Evolutionary conservation across 2,113 vertebrate species (phyloP), one percentile per base, ranked within the genome.

Genomic region (Brienomyrus brachyistius): DNA sequence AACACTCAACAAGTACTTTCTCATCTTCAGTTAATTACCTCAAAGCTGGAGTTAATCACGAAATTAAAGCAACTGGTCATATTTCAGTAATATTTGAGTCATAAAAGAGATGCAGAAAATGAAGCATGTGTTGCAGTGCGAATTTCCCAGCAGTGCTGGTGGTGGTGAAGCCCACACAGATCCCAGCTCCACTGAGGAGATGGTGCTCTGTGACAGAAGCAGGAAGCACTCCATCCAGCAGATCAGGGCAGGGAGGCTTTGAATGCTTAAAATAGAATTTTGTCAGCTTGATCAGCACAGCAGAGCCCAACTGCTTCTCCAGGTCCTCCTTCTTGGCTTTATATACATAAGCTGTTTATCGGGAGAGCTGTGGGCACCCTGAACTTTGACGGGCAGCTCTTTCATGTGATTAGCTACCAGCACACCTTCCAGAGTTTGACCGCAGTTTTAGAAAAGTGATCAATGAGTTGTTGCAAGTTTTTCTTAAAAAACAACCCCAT

Each of bases 281-380:
- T 89, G 88, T 89, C 51, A 52, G 70, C 31, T 82, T 82, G 74
- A 82, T 89, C 74, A 54, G 74, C 48, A 82, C 50, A 48, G 74
- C 88, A 21, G n/a, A 80, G 88, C 35, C 27, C 50, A 11, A 82
- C 70, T 40, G 85, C 85, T 87, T 54, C 83, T 66, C 48, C 88
- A 88, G 54, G 66, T 88, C 88, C 7, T 74, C 59, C 45, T 51
- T 23, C 31, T 86, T 84, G 43, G 21, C 82, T 84, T 48, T 84
- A 45, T 84, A 45, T 47, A 23, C 43, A 54, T 11, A 54, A 13
- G 48, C 85, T 35, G 23, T 87, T 54, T 87, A 87, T 87, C 35
- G 8, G 13, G 3, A n/a, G 23, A 86, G 83, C 47, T 27, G 19
- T 19, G 19, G 23, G 5, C 17, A 47, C 13, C 45, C 83, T 48